A percentile compares a stretch with the other conserved stretches of the same genome.
Evolutionary conservation across 1,140 invertebrate species (phyloP).

Genomic region (Triops cancriformis): DNA sequence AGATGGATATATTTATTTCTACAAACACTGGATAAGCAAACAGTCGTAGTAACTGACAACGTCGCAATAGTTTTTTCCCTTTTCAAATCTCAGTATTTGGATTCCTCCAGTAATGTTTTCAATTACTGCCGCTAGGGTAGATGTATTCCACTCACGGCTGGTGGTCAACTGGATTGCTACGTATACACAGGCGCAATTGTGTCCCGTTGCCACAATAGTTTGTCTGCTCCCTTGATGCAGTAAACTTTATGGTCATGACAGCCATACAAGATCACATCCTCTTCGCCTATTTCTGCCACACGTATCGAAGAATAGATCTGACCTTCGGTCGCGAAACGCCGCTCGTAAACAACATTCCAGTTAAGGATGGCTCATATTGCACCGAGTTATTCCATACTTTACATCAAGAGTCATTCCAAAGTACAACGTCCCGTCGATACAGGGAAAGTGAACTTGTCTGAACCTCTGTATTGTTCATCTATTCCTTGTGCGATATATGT

Average conservation of each 20-base stretch:
- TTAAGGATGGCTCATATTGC: conserved; percentile 2
- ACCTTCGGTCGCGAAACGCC: conserved; percentile 46
- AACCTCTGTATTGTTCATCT: no score
- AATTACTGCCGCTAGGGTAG: conserved; percentile 36
- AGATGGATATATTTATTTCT: conserved; percentile 53
- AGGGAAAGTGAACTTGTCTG: conserved; percentile 47
- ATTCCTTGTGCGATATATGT: no score
- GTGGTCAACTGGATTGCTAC: conserved; percentile 32
- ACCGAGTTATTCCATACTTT: conserved; percentile 34
- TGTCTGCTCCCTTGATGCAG: conserved; percentile 41
- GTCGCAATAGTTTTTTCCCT: conserved; percentile 42
- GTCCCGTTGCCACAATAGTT: conserved; percentile 38
- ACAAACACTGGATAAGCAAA: conserved; percentile 66
- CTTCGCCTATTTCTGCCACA: conserved; percentile 33
- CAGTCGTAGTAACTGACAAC: conserved; percentile 46
- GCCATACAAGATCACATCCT: conserved; percentile 48
- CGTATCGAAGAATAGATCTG: conserved; percentile 57
- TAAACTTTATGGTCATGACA: conserved; percentile 55
- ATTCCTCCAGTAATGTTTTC: conserved; percentile 49
- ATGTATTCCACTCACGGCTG: conserved; percentile 22
- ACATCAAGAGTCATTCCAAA: conserved; percentile 40
- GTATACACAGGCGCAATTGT: conserved; percentile 49
- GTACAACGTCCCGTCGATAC: conserved; percentile 49
- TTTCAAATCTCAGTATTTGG: conserved; percentile 44
- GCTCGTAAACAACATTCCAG: conserved; percentile 45